phyloP scores from a whole-genome alignment of 2,888 invertebrate genomes.

The Chloromyia formosa region DNA sequence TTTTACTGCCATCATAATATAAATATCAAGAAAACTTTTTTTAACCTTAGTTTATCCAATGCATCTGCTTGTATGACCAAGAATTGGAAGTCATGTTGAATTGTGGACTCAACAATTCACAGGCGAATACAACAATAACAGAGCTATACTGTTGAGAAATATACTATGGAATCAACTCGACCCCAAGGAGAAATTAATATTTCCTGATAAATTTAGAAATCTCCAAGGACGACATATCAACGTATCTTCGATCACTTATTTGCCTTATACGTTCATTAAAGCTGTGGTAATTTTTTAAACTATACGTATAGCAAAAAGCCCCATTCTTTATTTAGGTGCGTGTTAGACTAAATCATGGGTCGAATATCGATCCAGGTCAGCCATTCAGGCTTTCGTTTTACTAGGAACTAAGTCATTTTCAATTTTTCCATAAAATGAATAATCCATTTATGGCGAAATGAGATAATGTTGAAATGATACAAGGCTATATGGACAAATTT shows the following conservation, averaged over 20 bases:
- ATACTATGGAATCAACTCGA: conserved; percentile 57
- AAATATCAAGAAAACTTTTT: no score
- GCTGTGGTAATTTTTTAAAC: conserved; percentile 56
- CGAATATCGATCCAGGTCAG: no score
- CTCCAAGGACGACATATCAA: conserved; percentile 57
- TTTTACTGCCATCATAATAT: no score
- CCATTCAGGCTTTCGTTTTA: no score
- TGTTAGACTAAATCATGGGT: no score
- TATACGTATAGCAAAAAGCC: no score
- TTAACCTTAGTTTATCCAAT: conserved; percentile 63
- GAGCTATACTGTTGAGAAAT: conserved; percentile 59
- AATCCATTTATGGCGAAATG: no score
- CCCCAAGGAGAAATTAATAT: conserved; percentile 52
- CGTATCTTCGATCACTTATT: conserved; percentile 61
- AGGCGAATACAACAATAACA: conserved; percentile 59
- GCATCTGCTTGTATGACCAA: conserved; percentile 59
- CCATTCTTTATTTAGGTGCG: no score
- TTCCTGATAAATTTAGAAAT: conserved; percentile 61
- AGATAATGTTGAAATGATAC: no score
- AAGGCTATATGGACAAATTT: no score
- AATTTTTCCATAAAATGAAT: no score
- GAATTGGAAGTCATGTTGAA: conserved; percentile 58
- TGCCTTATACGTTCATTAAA: conserved; percentile 57
- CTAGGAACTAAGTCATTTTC: no score
- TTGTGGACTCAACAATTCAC: conserved; percentile 63